Evolutionary conservation across 2,888 invertebrate genomes (phyloP), one percentile per base, ranked within the genome.

Genomic region (Patella caerulea): DNA sequence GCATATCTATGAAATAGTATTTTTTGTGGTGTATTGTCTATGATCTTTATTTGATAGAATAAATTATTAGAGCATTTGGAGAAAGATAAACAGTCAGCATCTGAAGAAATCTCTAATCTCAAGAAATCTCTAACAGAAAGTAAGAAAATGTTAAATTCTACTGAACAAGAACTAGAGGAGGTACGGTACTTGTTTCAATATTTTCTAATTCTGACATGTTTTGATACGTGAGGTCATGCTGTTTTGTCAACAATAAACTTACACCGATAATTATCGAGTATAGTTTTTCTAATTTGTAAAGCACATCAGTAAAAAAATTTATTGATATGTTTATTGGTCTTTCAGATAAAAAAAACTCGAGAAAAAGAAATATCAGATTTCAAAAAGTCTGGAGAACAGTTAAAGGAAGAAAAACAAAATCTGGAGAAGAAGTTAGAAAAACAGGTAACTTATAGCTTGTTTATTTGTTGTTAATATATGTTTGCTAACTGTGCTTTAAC

Each of bases 341-440:
- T 81, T 17, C 79, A 89, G 89, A 83, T 83, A 14, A 85, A 82
- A 79, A 86, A 84, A 55, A 84, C 83, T 55, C 82, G 88, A 9
- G 85, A 84, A 53, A 81, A 84, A 73, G 90, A 90, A 54, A 88
- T 87, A 52, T 84, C 82, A 15, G 85, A 87, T 29, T 84, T 90
- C 1, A 83, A 86, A 69, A 83, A 87, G 75, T 83, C 86, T 76
- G 80, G 88, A 29, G 82, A 85, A 76, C 81, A 83, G 71, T 56
- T 85, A 17, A 81, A 78, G 19, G 65, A 75, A 45, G 85, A 86
- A 52, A 82, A 82, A 9, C 75, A 78, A 55, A 81, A 78, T 5
- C 71, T 85, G 24, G 79, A 83, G 72, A 76, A 83, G 53, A 80
- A 86, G 71, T 77, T 89, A 52, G 83, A 81, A 72, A 52, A 55